Base-by-base conservation (phyloP, 2,888 invertebrate species). In the Drosophila demipolita region DNA sequence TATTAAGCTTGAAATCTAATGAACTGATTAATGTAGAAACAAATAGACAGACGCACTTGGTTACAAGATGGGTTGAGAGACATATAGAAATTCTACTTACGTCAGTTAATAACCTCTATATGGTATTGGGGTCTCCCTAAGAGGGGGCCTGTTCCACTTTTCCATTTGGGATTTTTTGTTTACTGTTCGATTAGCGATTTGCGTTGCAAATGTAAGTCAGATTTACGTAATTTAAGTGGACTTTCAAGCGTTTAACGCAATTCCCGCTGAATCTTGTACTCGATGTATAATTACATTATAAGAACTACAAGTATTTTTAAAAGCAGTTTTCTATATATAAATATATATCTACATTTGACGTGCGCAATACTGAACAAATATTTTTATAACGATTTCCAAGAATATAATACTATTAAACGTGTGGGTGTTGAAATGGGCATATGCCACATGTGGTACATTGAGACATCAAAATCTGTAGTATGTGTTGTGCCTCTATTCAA, bases 211-310 rank as follows among this genome's bases (percentile, higher is more conserved):
- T 78, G 20, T 20, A 70, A 38, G 55, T 67, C 57, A 49, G 66
- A 64, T 75, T 54, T 70, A 66, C 45, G 42, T 69, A 58, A n/a
- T n/a, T 57, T 17, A 36, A 4, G 15, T 65, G 78, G 66, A 75
- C 75, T 75, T 78, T 78, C 70, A 17, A 63, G 45, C 48, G 70
- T 66, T 73, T 65, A 65, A 50, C 78, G 63, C 75, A 74, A 62
- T 73, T 74, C 65, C 71, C 64, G 32, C 64, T 59, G 59, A 66
- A 70, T 59, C 42, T 42, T 60, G 66, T 69, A 69, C 54, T 58
- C 63, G 55, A 78, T 67, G 69, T 74, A 55, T 70, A 74, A 70
- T 23, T 54, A 61, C 42, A 60, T 36, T 48, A 48, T 29, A 62
- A 63, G 48, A 48, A 52, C 45, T 60, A 55, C 32, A 45, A 29